Base-by-base conservation (phyloP, 1,140 invertebrate species). In the Berghia stephanieae region DNA sequence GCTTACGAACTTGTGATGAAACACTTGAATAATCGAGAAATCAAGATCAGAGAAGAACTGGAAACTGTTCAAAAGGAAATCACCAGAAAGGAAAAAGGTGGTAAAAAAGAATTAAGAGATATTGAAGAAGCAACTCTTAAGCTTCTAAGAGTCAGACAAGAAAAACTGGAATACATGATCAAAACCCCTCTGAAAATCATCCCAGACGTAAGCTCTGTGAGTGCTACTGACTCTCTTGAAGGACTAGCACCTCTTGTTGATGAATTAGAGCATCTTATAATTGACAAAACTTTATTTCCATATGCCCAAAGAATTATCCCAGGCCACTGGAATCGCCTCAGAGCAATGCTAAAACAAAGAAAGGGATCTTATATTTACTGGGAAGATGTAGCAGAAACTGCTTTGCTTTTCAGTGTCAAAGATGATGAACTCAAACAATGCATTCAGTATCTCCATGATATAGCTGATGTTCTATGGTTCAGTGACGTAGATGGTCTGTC, bases 381-480 rank as follows among this genome's bases (percentile, higher is more conserved):
- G 83, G 81, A 85, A 46, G 78, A 84, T 3, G 80, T 88, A 0
- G 60, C 75, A n/a, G 74, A 80, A 36, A 79, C 81, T 31, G 85
- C 79, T 2, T 75, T 81, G 18, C 78, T 76, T 8, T 82, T 77
- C 63, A 78, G 83, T 2, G 42, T 89, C 31, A 77, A 78, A 21
- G 81, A 79, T 18, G 81, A 84, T 18, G 81, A 84, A n/a, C 63
- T 89, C 4, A 55, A 74, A 21, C 83, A 85, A n/a, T 85, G 83
- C 69, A 57, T 89, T n/a, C 77, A 83, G 43, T 85, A 86, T 78
- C 73, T 87, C 10, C 82, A 84, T 74, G 84, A 86, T 68, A 85
- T 80, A 69, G 88, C 86, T 8, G 87, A 89, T 67, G 78, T 89
- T 1, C 68, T 89, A 18, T 89, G 88, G 88, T 85, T 79, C 46